Evolutionary conservation across 1,140 invertebrate genomes (phyloP), one percentile per base, ranked within the genome.

Genomic region (Heliothis virescens): DNA sequence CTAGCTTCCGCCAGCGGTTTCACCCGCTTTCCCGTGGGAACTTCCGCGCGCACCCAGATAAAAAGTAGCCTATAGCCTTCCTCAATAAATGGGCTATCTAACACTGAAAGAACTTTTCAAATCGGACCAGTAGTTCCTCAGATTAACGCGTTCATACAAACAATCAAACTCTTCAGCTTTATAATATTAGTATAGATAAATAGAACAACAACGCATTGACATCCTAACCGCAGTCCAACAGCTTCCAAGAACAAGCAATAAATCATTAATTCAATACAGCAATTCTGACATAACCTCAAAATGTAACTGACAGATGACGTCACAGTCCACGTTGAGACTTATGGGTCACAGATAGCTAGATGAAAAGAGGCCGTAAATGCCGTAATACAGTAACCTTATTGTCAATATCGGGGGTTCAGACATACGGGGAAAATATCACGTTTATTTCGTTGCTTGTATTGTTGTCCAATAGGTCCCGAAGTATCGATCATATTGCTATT

Each of bases 271-370:
- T 15, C 9, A 73, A 57, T 4, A 52, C 29, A 50, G 9, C 26
- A 73, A 41, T n/a, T 29, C 15, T 57, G n/a, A 10, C 52, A 59
- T 71, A 18, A 60, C 18, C 47, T 50, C 41, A 26, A 21, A 48
- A 13, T 9, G 18, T 52, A 41, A 41, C 34, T 77, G n/a, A 62
- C 67, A 15, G 34, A 41, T 41, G 34, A 21, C 34, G 21, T 34
- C 18, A 79, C 41, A 59, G 72, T 57, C 72, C 16, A 60, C 63
- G 29, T 62, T 48, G 74, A 83, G 67, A 80, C 29, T 79, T 80
- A 62, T 83, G 74, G 82, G 79, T 79, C 79, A 71, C 55, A 47
- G 82, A 83, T 80, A 83, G 73, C 63, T 65, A 71, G 60, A 81
- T 76, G 78, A 80, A 79, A 80, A 71, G 81, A 79, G 77, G 72